Base-by-base conservation (phyloP, 2,797 vertebrate species). In the Orestias chungarensis region DNA sequence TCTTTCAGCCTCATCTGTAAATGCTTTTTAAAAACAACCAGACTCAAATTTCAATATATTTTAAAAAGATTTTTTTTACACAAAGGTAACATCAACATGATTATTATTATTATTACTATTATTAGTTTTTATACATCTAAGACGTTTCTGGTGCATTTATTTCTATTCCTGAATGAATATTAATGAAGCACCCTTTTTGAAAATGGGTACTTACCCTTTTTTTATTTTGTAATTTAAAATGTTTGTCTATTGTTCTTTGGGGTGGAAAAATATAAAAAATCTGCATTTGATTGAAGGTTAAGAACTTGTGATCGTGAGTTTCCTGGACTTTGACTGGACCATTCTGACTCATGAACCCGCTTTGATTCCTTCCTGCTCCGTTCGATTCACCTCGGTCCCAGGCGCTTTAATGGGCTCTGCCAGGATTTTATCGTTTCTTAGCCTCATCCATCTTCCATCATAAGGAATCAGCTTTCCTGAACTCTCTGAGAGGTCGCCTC, bases 1-100 rank as follows among this genome's bases (percentile, higher is more conserved):
- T 20, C 6, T 14, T 62, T 38, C 14, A 47, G 64, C 77, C 74
- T 73, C 74, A 29, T 67, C 12, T 66, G 20, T 46, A 57, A 46
- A 1, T 18, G 47, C 35, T 40, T 42, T 62, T 42, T 15, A n/a
- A 6, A 23, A 40, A 2, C n/a, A 8, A 9, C 20, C 18, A 49
- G 1, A 1, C 18, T 1, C 20, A n/a, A 25, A 25, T 40, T 25
- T 42, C 14, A 9, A 15, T 15, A 38, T 25, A 14, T 40, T 62
- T 61, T n/a, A 31, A 31, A 17, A 18, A 3, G n/a, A 12, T 25
- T 27, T 52, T 27, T 25, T 52, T 7, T 20, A 35, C 33, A 23
- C 31, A 23, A 35, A 23, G 33, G 8, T 59, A 18, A 18, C 23
- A n/a, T n/a, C n/a, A n/a, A 11, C 20, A 59, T 35, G 23, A 8